These are phyloP conservation scores for Trogon surrucura DNA, from an alignment of 2,113 vertebrate species.

Conservation along the genomic window DNA sequence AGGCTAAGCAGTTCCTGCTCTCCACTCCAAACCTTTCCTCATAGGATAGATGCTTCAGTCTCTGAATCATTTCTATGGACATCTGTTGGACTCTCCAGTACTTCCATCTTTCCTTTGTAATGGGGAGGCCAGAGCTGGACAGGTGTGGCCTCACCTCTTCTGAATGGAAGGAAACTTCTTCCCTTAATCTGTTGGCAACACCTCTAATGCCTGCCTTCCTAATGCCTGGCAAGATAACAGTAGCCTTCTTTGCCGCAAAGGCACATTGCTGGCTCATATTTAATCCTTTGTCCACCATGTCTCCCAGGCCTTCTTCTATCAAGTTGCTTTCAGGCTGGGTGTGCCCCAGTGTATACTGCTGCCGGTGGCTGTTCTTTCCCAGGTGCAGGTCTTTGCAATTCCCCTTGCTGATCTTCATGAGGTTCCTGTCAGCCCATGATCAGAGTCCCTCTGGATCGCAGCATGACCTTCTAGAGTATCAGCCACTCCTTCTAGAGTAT, in stretches of 20 bases:
- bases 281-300: neutral
- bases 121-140: neutral
- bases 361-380: neutral
- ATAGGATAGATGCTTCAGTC: neutral
- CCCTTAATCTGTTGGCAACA: neutral
- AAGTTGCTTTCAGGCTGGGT: neutral
- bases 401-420: neutral
- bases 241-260: neutral
- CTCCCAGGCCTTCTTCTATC: neutral
- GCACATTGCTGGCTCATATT: neutral
- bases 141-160: neutral
- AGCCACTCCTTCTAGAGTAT: neutral
- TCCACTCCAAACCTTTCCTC: neutral
- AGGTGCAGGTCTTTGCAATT: neutral
- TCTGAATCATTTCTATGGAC: neutral
- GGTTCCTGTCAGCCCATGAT: neutral
- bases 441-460: neutral
- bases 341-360: neutral
- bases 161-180: neutral
- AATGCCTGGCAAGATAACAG: neutral
- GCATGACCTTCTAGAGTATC: neutral
- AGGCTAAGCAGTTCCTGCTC: neutral
- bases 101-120: neutral
- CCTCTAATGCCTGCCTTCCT: neutral
- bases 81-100: neutral